phyloP scores from a whole-genome alignment of 2,113 vertebrate genomes.

The Pagrus major region DNA sequence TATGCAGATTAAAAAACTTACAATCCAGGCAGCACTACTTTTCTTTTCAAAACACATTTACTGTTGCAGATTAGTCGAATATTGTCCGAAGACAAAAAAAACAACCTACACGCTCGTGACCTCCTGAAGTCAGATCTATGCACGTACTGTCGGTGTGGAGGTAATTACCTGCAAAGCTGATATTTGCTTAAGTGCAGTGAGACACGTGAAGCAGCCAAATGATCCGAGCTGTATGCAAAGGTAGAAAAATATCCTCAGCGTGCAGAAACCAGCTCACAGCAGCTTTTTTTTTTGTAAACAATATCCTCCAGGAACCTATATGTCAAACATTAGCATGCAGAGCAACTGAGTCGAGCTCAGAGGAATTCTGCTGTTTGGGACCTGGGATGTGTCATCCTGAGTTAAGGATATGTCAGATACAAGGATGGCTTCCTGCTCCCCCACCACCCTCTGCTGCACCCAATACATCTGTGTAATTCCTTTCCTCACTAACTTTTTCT shows the following conservation, averaged over 20 bases:
- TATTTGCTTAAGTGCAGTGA: slow-evolving; percentile 46
- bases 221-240: slow-evolving; percentile 41
- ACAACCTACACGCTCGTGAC: neutral
- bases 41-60: too few relatives aligned
- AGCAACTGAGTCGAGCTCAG: slow-evolving; percentile 6
- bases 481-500: neutral
- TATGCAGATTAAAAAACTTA: too few relatives aligned
- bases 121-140: neutral
- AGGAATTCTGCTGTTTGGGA: slow-evolving; percentile 62
- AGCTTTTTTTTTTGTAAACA: slow-evolving; percentile 62
- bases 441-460: neutral
- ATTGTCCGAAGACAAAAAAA: too few relatives aligned
- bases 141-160: neutral
- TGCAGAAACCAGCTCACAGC: slow-evolving; percentile 20
- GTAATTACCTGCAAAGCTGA: slow-evolving; percentile 12
- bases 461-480: neutral
- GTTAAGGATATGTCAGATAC: slow-evolving; percentile 39
- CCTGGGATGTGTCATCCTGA: slow-evolving; percentile 53
- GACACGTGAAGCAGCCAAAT: slow-evolving; percentile 37
- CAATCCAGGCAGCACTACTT: too few relatives aligned
- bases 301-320: slow-evolving; percentile 36
- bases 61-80: too few relatives aligned
- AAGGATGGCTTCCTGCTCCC: slow-evolving; percentile 42
- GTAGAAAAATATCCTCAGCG: neutral
- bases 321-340: slow-evolving; percentile 67